Evolutionary conservation across 2,113 vertebrate genomes (phyloP), one percentile per base, ranked within the genome.

Genomic region (Penelope pileata): DNA sequence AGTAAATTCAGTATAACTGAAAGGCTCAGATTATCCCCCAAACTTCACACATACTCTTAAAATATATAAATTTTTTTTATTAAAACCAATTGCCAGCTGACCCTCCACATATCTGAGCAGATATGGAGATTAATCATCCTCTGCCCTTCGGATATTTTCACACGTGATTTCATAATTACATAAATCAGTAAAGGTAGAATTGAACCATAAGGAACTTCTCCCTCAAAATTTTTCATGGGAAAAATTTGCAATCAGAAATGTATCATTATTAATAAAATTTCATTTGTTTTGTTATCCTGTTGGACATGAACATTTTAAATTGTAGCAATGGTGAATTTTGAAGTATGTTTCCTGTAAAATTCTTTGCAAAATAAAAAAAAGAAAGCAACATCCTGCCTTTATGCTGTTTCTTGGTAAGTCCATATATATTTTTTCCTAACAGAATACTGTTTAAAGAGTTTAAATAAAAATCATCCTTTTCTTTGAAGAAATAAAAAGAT

Each of bases 1-100:
- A 76, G 63, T 90, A 94, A 92, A 94, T 66, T 88, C 60, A 78
- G 77, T 80, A 90, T 82, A 95, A 67, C 3, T 38, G 53, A 78
- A 79, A 45, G 5, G 11, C 30, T 85, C 47, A 38, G 32, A 59
- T 75, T 88, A 64, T 77, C 87, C n/a, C 48, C 16, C 26, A 62
- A 70, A 83, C 50, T 76, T 12, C n/a, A 58, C 38, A 23, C 2
- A 53, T 2, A 3, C 13, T 13, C 30, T 23, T 45, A 50, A 91
- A 88, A 64, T 45, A 38, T 30, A 72, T 45, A 47, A 51, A 80
- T 90, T 12, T 4, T 42, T 76, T 68, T 86, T 86, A 69, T 64
- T 74, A 70, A 64, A 86, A 56, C 34, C 70, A 27, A 86, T 5
- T 63, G n/a, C 50, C 26, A 93, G 14, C 24, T 88, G 34, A 30